A percentile compares a stretch with the other conserved stretches of the same genome.
phyloP scores from a whole-genome alignment of 2,888 invertebrate genomes.

The Aleiodes leptofemur region DNA sequence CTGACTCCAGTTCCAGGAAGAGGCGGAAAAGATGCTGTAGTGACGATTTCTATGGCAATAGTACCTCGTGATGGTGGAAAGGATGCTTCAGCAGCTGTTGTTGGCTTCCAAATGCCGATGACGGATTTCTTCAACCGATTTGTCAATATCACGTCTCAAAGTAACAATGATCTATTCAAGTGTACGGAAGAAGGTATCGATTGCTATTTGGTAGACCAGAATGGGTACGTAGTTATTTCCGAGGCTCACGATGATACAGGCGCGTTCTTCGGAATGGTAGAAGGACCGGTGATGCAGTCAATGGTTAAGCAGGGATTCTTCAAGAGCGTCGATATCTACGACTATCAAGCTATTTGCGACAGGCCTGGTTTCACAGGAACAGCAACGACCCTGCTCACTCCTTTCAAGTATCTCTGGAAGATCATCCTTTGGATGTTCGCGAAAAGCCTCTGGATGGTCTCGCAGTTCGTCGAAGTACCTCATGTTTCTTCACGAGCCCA shows the following conservation, averaged over 20 bases:
- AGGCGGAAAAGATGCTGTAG: constrained; percentile 78
- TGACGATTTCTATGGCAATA: constrained; percentile 90
- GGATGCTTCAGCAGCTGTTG: constrained; percentile 91
- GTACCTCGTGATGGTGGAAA: constrained; percentile 86
- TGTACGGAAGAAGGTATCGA: constrained; percentile 74
- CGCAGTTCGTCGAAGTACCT: constrained; percentile 68
- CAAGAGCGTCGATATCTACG: constrained; percentile 86
- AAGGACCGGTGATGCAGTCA: constrained; percentile 85
- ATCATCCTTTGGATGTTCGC: constrained; percentile 72
- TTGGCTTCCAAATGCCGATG: constrained; percentile 91
- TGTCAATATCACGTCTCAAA: constrained; percentile 80
- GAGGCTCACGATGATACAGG: constrained; percentile 83
- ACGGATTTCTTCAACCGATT: constrained; percentile 83
- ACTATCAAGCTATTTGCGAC: constrained; percentile 89
- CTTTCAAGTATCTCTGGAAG: constrained; percentile 69
- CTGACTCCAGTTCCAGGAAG: constrained; percentile 63
- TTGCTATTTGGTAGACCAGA: constrained; percentile 94
- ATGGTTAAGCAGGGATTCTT: constrained; percentile 85
- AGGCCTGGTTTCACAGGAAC: constrained; percentile 56
- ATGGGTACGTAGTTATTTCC: constrained; percentile 90
- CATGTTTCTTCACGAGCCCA: constrained; percentile 62
- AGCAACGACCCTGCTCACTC: constrained; percentile 65
- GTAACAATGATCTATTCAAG: constrained; percentile 74
- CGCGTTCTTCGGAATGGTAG: constrained; percentile 89
- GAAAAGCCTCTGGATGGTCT: constrained; percentile 69